Conservation (phyloP, 2,888 invertebrate species). For the Lasioglossum lativentre region DNA sequence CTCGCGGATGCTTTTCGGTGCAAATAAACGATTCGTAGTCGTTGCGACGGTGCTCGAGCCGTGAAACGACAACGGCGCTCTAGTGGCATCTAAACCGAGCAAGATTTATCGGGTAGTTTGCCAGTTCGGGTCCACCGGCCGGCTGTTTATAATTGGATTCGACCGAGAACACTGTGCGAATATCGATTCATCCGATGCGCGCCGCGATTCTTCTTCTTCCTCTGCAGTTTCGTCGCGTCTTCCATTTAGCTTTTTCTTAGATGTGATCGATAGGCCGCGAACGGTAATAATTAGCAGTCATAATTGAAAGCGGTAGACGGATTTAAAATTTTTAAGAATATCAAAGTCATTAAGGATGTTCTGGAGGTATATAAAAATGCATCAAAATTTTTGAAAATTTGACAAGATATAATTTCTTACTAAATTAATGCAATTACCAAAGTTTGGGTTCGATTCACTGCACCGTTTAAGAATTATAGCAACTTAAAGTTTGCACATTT, state of each 20-base stretch:
- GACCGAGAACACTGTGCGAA: constrained; percentile 43
- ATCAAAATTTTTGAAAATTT: too few relatives aligned
- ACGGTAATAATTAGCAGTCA: too few relatives aligned
- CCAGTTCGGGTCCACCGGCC: constrained; percentile 50
- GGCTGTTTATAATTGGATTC: constrained; percentile 69
- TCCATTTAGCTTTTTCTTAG: neutral
- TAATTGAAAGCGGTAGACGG: too few relatives aligned
- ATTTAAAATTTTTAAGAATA: too few relatives aligned
- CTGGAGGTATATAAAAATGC: too few relatives aligned
- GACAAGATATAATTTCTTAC: too few relatives aligned
- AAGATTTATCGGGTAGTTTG: constrained; percentile 64
- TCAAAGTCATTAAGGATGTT: too few relatives aligned
- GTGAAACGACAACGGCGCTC: constrained; percentile 36
- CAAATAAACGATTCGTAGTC: constrained; percentile 47
- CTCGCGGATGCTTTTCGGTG: constrained; percentile 24
- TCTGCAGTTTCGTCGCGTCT: neutral
- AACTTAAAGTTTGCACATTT: too few relatives aligned
- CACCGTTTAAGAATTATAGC: too few relatives aligned
- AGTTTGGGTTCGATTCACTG: too few relatives aligned
- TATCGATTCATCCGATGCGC: constrained; percentile 54
- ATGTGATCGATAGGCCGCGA: too few relatives aligned
- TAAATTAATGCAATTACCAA: too few relatives aligned
- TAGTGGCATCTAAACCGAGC: constrained; percentile 58
- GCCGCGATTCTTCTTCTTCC: neutral
- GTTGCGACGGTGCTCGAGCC: constrained; percentile 22